A percentile compares a stretch with the other conserved stretches of the same genome.
Evolutionary conservation across 2,888 invertebrate species (phyloP).

Genomic region (Parnassius glacialis): DNA sequence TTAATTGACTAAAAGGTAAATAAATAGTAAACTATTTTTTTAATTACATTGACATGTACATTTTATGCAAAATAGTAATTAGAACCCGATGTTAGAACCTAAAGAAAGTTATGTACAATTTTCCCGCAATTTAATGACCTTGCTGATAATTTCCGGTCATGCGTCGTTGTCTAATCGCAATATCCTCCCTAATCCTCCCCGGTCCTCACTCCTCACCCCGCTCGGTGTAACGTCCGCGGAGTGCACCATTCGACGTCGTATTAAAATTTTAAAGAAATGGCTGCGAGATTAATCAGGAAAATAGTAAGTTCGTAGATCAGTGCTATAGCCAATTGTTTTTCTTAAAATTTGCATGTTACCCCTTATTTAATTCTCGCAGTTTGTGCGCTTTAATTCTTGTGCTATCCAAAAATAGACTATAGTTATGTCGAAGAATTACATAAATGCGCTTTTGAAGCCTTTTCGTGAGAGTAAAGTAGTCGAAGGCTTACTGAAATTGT

Average conservation of each 20-base stretch:
- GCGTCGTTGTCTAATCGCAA: slow-evolving; percentile 66
- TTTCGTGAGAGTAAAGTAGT: slow-evolving; percentile 76
- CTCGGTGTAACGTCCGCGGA: slow-evolving; percentile 55
- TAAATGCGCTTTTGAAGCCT: slow-evolving; percentile 77
- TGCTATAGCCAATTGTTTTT: slow-evolving; percentile 46
- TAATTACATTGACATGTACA: not conserved
- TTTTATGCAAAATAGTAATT: not conserved
- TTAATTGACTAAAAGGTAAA: not conserved
- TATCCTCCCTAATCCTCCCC: slow-evolving; percentile 56
- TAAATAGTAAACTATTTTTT: not conserved
- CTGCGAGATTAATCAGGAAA: slow-evolving; percentile 79
- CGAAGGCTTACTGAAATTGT: slow-evolving; percentile 58
- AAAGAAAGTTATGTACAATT: not conserved
- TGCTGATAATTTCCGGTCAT: slow-evolving; percentile 72
- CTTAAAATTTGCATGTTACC: slow-evolving; percentile 56
- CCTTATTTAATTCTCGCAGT: slow-evolving; percentile 39
- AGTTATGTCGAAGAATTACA: slow-evolving; percentile 81
- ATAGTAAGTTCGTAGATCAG: slow-evolving; percentile 73
- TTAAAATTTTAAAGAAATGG: slow-evolving; percentile 72
- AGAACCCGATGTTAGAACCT: too few relatives aligned
- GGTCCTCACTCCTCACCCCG: slow-evolving; percentile 41
- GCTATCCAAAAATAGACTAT: slow-evolving; percentile 76
- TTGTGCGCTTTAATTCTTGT: slow-evolving; percentile 51
- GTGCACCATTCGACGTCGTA: slow-evolving; percentile 54
- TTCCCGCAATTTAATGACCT: slow-evolving; percentile 38